Base-by-base conservation (phyloP, 2,113 vertebrate species). In the Phaethornis superciliosus region DNA sequence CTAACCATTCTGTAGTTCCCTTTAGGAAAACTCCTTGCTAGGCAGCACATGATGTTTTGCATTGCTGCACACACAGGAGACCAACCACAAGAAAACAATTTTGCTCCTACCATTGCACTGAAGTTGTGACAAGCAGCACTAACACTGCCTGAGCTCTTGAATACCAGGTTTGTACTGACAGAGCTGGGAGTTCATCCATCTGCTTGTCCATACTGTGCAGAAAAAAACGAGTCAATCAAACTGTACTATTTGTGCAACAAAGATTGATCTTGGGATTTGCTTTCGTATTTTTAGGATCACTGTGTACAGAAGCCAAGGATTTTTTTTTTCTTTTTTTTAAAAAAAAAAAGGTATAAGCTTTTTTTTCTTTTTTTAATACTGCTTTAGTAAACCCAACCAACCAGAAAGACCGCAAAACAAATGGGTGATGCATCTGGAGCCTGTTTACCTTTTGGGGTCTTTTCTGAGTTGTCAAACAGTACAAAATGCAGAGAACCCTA, bases 181-280 rank as follows among this genome's bases (percentile, higher is more conserved):
- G n/a, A 18, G 37, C 44, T 79, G 74, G 15, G 27, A 10, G 17
- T 1, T 47, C 4, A 9, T 9, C 6, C 26, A 15, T 7, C 28
- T 10, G 5, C 27, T 0, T 6, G 10, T 35, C 22, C 7, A 3
- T 14, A 4, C 0, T 1, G 7, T 3, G 12, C 7, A 5, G 44
- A 9, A 52, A 49, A 7, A 21, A 7, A 12, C 15, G 11, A 1
- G 19, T 16, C 35, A 28, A 35, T 42, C 27, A 54, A 28, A 32
- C 8, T 27, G 12, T 32, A 13, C n/a, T 49, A 11, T 8, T 35
- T 27, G 23, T 15, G 30, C 35, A 42, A 11, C 33, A 44, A 18
- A 2, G 5, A 11, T 6, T 54, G 33, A 44, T 63, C 40, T 56
- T 51, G 14, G 22, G 8, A 21, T 47, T 76, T 56, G 32, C 13